These are phyloP conservation scores for Rhincodon typus DNA, from an alignment of 2,797 vertebrate species.

Conservation along the genomic window DNA sequence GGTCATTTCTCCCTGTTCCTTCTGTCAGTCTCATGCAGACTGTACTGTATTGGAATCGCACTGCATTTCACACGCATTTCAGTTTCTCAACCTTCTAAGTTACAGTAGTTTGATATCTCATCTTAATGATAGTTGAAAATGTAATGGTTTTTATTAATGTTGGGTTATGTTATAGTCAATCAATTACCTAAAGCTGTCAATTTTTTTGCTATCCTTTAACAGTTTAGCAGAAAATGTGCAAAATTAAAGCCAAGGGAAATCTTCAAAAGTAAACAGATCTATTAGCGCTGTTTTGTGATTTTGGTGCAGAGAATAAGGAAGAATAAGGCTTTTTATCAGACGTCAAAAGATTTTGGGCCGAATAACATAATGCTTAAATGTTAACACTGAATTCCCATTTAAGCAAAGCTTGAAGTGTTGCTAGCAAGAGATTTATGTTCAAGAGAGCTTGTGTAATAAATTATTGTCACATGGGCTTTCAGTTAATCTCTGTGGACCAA, in stretches of 20 bases:
- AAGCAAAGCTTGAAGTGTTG: conserved; percentile 14
- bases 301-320: background rate
- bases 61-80: background rate
- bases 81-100: background rate
- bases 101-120: background rate
- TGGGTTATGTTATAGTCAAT: background rate
- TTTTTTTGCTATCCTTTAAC: background rate
- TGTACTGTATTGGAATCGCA: background rate
- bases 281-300: background rate
- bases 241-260: background rate
- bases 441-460: conserved; percentile 31
- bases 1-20: background rate
- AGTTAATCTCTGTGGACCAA: conserved; percentile 26
- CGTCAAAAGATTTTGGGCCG: background rate
- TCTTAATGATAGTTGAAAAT: background rate
- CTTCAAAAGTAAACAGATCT: background rate
- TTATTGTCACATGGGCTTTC: conserved; percentile 28
- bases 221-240: background rate
- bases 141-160: too few species aligned
- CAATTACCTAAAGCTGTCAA: background rate
- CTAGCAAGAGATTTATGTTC: conserved; percentile 12
- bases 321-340: background rate
- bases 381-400: conserved; percentile 29
- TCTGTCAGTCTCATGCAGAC: background rate
- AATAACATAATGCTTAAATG: background rate